phyloP scores from a whole-genome alignment of 2,797 vertebrate genomes.

The Bradypodion ventrale region DNA sequence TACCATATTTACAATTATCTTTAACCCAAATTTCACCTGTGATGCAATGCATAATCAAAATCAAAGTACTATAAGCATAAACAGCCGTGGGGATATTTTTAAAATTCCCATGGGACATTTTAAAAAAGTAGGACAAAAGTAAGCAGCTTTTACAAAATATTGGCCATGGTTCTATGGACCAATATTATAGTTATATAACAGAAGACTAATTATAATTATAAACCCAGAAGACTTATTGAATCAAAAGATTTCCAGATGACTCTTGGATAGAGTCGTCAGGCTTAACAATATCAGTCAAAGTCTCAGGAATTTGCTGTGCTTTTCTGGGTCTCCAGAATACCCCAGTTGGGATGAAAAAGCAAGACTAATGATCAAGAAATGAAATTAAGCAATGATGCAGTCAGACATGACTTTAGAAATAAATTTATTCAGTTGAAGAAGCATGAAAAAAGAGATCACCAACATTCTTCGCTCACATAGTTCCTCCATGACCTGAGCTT shows the following conservation, averaged over 20 bases:
- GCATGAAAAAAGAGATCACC: no score
- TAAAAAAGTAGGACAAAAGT: constrained; percentile 43
- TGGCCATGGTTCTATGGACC: constrained; percentile 38
- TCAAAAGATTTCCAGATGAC: neutral
- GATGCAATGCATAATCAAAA: constrained; percentile 77
- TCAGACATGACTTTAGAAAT: no score
- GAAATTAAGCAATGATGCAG: no score
- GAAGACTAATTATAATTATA: neutral
- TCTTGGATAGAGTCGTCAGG: neutral
- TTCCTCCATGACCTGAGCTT: no score
- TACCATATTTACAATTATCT: constrained; percentile 91
- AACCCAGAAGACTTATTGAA: neutral
- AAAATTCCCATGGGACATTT: no score
- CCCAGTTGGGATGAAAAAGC: no score
- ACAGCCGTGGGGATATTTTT: neutral
- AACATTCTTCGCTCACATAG: no score
- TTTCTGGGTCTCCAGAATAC: no score
- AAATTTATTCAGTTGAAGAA: no score
- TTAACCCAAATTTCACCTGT: constrained; percentile 83
- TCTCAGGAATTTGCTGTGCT: no score
- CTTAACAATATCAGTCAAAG: no score
- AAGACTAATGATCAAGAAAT: no score
- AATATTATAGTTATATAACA: constrained; percentile 11
- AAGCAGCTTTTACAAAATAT: constrained; percentile 45
- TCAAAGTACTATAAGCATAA: constrained; percentile 58